phyloP scores from a whole-genome alignment of 2,113 vertebrate genomes.

The Anser brachyrhynchus region DNA sequence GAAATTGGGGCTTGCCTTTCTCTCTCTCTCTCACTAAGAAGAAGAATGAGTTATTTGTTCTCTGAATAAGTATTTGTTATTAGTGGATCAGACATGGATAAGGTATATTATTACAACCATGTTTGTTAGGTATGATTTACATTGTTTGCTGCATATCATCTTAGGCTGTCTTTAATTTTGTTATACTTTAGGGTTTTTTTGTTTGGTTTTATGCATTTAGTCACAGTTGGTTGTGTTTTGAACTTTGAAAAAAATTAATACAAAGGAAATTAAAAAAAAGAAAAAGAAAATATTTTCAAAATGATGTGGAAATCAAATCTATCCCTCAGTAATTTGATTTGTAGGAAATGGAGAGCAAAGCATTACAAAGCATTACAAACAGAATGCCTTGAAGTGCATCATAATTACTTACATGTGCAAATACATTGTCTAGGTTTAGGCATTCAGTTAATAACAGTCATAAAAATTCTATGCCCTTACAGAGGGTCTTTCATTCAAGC shows the following conservation, averaged over 20 bases:
- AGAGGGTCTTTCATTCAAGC: slow-evolving; percentile 1
- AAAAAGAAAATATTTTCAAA: slow-evolving; percentile 85
- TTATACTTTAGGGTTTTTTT: slow-evolving; percentile 73
- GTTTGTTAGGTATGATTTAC: slow-evolving; percentile 75
- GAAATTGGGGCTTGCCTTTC: slow-evolving; percentile 66
- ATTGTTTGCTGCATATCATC: slow-evolving; percentile 70
- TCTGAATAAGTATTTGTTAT: slow-evolving; percentile 76
- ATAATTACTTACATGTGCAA: slow-evolving; percentile 85
- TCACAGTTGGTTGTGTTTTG: slow-evolving; percentile 80
- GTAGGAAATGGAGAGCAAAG: slow-evolving; percentile 83
- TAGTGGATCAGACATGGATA: slow-evolving; percentile 80
- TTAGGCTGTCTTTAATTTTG: slow-evolving; percentile 81
- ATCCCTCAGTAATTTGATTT: slow-evolving; percentile 82
- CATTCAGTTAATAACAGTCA: slow-evolving; percentile 71
- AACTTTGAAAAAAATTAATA: slow-evolving; percentile 82
- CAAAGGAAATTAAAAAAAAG: slow-evolving; percentile 82
- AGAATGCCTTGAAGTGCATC: slow-evolving; percentile 82
- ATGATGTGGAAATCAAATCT: slow-evolving; percentile 85
- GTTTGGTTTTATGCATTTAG: slow-evolving; percentile 82
- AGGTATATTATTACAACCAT: slow-evolving; percentile 74
- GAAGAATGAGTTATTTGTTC: slow-evolving; percentile 73
- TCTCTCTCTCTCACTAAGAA: slow-evolving; percentile 33
- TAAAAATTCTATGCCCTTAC: slow-evolving; percentile 47
- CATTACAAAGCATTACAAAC: slow-evolving; percentile 81
- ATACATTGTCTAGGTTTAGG: slow-evolving; percentile 76